Evolutionary conservation across 1,140 invertebrate species (phyloP), one percentile per base, ranked within the genome.

Genomic region (Drosophila nannoptera): DNA sequence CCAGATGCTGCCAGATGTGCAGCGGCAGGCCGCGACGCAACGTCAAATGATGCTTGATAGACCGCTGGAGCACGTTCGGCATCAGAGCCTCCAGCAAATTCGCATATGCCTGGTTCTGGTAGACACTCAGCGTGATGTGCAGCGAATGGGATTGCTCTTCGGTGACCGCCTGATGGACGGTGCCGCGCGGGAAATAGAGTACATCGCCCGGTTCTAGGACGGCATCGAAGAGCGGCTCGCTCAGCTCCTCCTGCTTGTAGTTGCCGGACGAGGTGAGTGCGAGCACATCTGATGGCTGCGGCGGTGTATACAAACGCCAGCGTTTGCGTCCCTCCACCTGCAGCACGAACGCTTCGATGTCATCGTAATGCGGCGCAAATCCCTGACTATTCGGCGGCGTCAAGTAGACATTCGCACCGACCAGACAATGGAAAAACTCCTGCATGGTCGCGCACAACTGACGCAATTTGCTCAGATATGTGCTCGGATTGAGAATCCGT

Each of bases 281-380:
- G 9, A 98, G 90, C 5, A 91, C 89, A 89, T 97, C 95, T 11
- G 90, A 9, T 4, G 52, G 35, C 2, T 38, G 9, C 89, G 91
- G 90, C 31, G 97, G 95, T 70, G 92, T 92, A 88, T 99, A 99
- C 4, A 99, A 88, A 77, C 93, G 94, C 98, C 98, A 99, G 67
- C 94, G 92, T 90, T 99, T 99, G 77, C 94, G 94, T 0, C 98
- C 98, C 91, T 99, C 98, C 6, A 99, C 90, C 91, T 99, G 98
- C 40, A 99, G 87, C 60, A 99, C 94, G 90, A 99, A 99, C 11
- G 98, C 98, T 91, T 99, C 98, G 76, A 99, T 99, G 86, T 99
- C 98, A 91, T 99, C 98, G 90, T 95, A 99, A 91, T 99, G 98
- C 0, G 98, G 98, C 2, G 98, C 98, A 92, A 99, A 99, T 0